Base-by-base conservation (phyloP, 2,797 vertebrate genomes). In the Peromyscus melanophrys region DNA sequence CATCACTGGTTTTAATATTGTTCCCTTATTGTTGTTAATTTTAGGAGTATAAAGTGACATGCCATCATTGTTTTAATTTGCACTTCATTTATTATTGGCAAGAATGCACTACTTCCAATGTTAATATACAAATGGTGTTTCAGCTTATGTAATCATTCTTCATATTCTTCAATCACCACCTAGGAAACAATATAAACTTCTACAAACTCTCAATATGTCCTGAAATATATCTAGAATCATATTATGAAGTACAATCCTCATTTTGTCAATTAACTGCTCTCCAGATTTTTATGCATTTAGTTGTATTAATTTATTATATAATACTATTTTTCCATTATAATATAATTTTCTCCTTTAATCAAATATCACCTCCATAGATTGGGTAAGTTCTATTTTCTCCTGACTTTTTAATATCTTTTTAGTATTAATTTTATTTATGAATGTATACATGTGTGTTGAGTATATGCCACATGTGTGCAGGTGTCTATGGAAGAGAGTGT, bases 121-220 rank as follows among this genome's bases (percentile, higher is more conserved):
- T 90, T 96, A 97, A 92, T 97, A 93, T 97, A 94, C 46, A 94
- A 96, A 97, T 97, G 80, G 69, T 73, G 49, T 88, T 90, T 94
- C 80, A 96, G 89, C 40, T 94, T 94, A 75, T 43, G 27, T 76
- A 93, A 84, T 88, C 63, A 95, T 43, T 97, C 63, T 95, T 97
- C 61, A 92, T 83, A 85, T 85, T 83, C 73, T 82, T 63, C 77
- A 29, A 71, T 59, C 40, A 97, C n/a, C 65, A 29, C 86, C 40
- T 46, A 93, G 37, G 59, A 25, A 96, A 78, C 11, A 81, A 92
- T 57, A 0, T 29, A 92, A 95, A 95, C 85, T 94, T 86, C 73
- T 65, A 75, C 65, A 92, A 76, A 83, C 40, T 76, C 46, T 61
- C 59, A 37, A 65, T 90, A 55, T 88, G 87, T 90, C 89, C 81